Conservation (phyloP, 2,797 vertebrate species). For the Acanthurus leucopareius region DNA sequence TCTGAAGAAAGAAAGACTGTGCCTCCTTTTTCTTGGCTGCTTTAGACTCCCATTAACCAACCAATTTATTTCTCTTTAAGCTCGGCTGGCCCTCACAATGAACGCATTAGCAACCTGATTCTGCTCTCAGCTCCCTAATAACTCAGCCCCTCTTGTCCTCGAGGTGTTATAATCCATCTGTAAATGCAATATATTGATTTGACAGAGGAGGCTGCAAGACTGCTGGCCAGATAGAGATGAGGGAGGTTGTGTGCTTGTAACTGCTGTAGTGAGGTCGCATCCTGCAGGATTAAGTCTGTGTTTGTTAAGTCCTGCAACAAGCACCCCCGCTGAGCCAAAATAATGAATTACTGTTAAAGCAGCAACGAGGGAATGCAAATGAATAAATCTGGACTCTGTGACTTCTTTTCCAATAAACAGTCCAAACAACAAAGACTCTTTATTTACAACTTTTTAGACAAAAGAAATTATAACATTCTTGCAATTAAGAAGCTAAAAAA, state of each 20-base stretch:
- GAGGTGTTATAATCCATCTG: conserved; percentile 17
- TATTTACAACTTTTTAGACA: too few species aligned
- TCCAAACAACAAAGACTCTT: too few species aligned
- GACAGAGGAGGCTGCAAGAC: neutral
- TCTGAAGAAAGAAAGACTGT: conserved; percentile 20
- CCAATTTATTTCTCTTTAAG: conserved; percentile 64
- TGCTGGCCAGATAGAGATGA: neutral
- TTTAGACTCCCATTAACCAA: conserved; percentile 47
- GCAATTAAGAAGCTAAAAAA: too few species aligned
- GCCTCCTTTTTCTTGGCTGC: conserved; percentile 45
- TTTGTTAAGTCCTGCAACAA: too few species aligned
- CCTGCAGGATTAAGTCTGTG: too few species aligned
- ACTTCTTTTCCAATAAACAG: too few species aligned
- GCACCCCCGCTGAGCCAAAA: too few species aligned
- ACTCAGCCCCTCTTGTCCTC: conserved; percentile 16
- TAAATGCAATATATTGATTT: conserved; percentile 15
- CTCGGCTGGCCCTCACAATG: conserved; percentile 45
- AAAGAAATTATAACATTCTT: too few species aligned
- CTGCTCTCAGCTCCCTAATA: conserved; percentile 36
- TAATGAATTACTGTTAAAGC: too few species aligned
- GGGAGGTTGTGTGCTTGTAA: neutral
- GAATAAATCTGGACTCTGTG: too few species aligned
- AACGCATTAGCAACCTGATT: conserved; percentile 43
- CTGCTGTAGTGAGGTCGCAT: too few species aligned
- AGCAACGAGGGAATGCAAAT: too few species aligned